These are phyloP conservation scores for Mastigias papua DNA, from an alignment of 30 jellyfish, hydroid and myxozoan species.

Conservation along the genomic window DNA sequence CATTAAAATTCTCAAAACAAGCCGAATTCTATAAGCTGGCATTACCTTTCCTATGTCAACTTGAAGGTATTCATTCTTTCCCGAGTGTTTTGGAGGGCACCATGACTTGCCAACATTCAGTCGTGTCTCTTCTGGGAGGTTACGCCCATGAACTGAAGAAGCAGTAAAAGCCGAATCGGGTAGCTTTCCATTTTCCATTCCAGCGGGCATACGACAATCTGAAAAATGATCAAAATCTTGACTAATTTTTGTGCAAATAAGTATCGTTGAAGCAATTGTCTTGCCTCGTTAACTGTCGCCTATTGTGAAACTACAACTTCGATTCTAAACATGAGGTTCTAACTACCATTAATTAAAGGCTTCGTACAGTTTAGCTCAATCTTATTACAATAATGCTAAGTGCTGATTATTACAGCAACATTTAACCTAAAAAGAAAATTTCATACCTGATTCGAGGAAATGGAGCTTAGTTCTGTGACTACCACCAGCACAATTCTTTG, in stretches of 20 bases:
- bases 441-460: conserved; percentile 37
- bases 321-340: neutral
- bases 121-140: conserved; percentile 51
- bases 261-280: neutral
- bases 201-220: conserved; percentile 67
- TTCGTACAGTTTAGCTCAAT: no score
- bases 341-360: neutral
- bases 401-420: no score
- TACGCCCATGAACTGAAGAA: neutral
- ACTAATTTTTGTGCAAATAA: neutral
- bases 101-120: conserved; percentile 22
- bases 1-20: neutral
- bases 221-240: neutral
- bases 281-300: neutral
- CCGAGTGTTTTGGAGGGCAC: conserved; percentile 17
- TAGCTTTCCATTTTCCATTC: conserved; percentile 35
- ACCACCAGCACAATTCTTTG: conserved; percentile 32
- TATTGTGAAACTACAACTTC: neutral
- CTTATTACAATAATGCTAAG: no score
- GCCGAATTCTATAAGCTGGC: neutral
- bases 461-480: conserved; percentile 36
- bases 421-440: neutral
- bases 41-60: conserved; percentile 52
- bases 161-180: conserved; percentile 59
- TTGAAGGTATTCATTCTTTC: conserved; percentile 55